Conservation (phyloP, 1,140 invertebrate genomes). For the Pollicipes pollicipes region DNA sequence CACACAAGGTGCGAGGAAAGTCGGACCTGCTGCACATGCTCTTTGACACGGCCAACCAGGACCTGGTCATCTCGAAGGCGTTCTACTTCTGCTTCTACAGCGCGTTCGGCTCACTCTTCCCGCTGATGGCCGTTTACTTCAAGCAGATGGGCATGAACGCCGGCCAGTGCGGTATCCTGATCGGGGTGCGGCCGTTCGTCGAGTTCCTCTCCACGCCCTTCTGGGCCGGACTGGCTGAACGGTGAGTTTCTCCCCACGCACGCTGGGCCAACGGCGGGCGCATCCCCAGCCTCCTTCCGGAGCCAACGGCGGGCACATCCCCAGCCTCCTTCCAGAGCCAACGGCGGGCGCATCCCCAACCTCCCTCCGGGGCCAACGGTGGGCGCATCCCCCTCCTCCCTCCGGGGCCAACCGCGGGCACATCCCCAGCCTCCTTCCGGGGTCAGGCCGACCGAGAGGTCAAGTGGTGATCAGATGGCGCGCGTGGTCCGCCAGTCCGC, state of each 20-base stretch:
- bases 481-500: too few relatives aligned
- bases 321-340: too few relatives aligned
- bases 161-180: slow-evolving; percentile 75
- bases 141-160: slow-evolving; percentile 91
- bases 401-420: too few relatives aligned
- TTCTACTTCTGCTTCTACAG: slow-evolving; percentile 99
- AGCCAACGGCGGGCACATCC: too few relatives aligned
- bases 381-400: too few relatives aligned
- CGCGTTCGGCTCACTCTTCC: slow-evolving; percentile 94
- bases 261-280: slow-evolving; percentile 14
- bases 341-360: too few relatives aligned
- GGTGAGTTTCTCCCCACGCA: slow-evolving; percentile 31
- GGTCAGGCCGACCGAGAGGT: too few relatives aligned
- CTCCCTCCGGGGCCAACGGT: too few relatives aligned
- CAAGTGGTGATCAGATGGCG: too few relatives aligned
- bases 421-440: too few relatives aligned
- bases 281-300: too few relatives aligned
- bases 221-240: slow-evolving; percentile 88
- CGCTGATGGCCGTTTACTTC: slow-evolving; percentile 95
- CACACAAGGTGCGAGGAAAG: slow-evolving; percentile 67
- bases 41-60: slow-evolving; percentile 65
- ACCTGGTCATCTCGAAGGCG: slow-evolving; percentile 77
- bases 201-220: slow-evolving; percentile 96
- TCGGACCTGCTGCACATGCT: slow-evolving; percentile 64
- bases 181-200: slow-evolving; percentile 84